Base-by-base conservation (phyloP, 1,140 invertebrate genomes). In the Papilio aristodemus region DNA sequence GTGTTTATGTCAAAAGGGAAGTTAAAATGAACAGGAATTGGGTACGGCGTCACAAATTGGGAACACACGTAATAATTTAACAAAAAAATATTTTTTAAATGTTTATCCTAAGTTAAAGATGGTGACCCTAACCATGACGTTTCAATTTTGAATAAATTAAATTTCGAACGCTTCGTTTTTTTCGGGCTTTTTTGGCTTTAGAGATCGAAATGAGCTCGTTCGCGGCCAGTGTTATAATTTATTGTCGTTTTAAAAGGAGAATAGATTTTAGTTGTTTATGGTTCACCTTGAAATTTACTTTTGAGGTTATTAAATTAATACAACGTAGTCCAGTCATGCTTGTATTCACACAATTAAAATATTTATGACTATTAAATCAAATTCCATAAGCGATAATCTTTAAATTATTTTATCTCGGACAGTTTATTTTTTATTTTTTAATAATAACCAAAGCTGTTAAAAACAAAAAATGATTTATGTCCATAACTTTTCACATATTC, bases 141-240 rank as follows among this genome's bases (percentile, higher is more conserved):
- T 89, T 91, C 89, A 91, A 91, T 91, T 90, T 90, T 88, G 89
- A 89, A 91, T 90, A 91, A 91, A 91, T 91, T 91, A 91, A 90
- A 91, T 91, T 91, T 91, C 86, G 85, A 91, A 90, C 89, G 89
- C 86, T 87, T 85, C 82, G 81, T 89, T 91, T 91, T 90, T 91
- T 91, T 74, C 73, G 67, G 80, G 73, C 79, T 76, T 85, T 84
- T 80, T 84, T 82, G 77, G 71, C 77, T 81, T 80, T 76, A 77
- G 70, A 73, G 59, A 62, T 75, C 73, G 80, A 78, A 87, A 89
- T 84, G 83, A 86, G 78, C 81, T 83, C 74, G 75, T 73, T 79
- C 78, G 81, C 78, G 77, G 83, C 80, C 83, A 85, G 79, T 84
- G 73, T 86, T 83, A 84, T 86, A 83, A 89, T 89, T 90, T 90